phyloP scores from a whole-genome alignment of 92 coral and sea anemone species.

The Desmophyllum pertusum region DNA sequence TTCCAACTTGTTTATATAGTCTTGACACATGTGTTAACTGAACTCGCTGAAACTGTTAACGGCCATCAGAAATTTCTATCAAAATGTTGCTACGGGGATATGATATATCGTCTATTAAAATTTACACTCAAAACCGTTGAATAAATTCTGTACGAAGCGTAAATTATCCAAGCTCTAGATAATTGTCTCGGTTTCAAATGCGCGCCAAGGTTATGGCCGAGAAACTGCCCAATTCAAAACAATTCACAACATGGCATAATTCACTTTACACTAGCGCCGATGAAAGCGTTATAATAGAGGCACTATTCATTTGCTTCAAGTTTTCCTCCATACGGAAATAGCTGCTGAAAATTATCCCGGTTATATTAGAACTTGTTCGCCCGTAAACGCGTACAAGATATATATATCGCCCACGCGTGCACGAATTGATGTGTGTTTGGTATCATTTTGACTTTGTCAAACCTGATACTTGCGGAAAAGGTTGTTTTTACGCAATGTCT shows the following conservation, averaged over 20 bases:
- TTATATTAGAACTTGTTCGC: not conserved
- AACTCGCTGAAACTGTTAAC: not conserved
- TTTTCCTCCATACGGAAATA: not conserved
- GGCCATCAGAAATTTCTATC: not conserved
- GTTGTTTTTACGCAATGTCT: not conserved
- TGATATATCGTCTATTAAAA: too few species aligned
- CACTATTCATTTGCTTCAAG: not conserved
- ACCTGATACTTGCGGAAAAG: slow-evolving; percentile 29
- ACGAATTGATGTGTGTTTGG: not conserved
- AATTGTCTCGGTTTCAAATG: not conserved
- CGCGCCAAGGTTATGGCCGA: not conserved
- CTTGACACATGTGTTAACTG: not conserved
- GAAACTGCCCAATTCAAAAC: too few species aligned
- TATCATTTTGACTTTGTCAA: not conserved
- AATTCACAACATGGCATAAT: not conserved
- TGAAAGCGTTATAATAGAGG: not conserved
- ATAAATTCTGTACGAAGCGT: not conserved
- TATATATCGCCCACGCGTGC: slow-evolving; percentile 1
- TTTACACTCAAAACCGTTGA: not conserved
- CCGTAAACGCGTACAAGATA: not conserved
- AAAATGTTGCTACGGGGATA: not conserved
- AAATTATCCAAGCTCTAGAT: not conserved
- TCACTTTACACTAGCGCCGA: not conserved
- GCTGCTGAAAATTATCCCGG: not conserved
- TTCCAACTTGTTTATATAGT: not conserved